Evolutionary conservation across 2,113 vertebrate genomes (phyloP).

Genomic region (Chloropsis cyanopogon): DNA sequence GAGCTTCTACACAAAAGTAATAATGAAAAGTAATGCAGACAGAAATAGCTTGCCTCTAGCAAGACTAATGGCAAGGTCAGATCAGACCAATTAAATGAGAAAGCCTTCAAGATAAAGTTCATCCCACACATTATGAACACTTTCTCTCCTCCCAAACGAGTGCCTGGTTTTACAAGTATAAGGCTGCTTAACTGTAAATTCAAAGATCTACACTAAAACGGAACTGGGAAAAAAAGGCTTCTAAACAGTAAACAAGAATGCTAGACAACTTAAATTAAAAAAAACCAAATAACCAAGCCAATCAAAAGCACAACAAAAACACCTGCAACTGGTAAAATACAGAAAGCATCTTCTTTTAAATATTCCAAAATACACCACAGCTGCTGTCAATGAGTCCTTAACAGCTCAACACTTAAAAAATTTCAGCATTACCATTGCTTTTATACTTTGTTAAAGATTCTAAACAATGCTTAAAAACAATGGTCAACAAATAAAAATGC

Average conservation of each 20-base stretch:
- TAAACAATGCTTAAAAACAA: neutral
- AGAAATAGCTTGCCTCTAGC: conserved; percentile 63
- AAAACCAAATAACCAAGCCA: neutral
- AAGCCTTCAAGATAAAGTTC: conserved; percentile 36
- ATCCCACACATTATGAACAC: neutral
- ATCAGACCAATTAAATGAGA: conserved; percentile 62
- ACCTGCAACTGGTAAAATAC: neutral
- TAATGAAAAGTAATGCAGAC: conserved; percentile 53
- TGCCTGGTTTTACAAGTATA: neutral
- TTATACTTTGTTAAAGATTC: neutral
- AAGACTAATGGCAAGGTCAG: conserved; percentile 65
- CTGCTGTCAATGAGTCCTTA: neutral
- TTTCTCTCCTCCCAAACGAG: neutral
- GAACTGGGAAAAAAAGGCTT: neutral
- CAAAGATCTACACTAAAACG: neutral
- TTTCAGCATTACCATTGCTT: neutral
- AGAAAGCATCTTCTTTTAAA: neutral
- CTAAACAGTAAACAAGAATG: neutral
- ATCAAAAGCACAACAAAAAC: neutral
- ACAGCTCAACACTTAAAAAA: neutral
- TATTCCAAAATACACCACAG: neutral
- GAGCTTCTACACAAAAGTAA: conserved; percentile 20
- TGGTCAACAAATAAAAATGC: neutral
- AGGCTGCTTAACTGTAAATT: neutral
- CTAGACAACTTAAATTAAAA: neutral